These are phyloP conservation scores for Pipistrellus kuhlii DNA, from an alignment of 2,797 vertebrate genomes.

Conservation along the genomic window DNA sequence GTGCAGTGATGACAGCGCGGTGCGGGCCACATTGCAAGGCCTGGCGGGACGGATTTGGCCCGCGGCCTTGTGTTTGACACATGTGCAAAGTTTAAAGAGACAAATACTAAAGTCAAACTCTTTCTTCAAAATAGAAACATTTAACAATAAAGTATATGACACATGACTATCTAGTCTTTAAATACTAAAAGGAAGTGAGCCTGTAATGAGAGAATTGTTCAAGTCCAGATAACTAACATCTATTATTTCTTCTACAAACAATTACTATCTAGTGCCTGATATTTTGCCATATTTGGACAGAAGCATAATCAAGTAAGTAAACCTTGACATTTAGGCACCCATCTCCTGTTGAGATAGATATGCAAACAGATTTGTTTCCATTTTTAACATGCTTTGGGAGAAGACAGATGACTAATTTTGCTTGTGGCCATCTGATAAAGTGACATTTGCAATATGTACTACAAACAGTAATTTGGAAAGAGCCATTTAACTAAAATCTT, in stretches of 20 bases:
- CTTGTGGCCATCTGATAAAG: neutral
- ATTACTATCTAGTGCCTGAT: neutral
- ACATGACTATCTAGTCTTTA: neutral
- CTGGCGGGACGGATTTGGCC: too few relatives aligned
- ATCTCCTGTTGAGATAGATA: neutral
- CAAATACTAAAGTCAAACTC: neutral
- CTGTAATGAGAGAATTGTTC: neutral
- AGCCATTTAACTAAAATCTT: neutral
- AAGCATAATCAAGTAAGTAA: neutral
- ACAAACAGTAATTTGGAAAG: constrained; percentile 32
- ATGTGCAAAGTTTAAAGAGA: too few relatives aligned
- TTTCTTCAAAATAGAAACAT: neutral
- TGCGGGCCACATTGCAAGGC: too few relatives aligned
- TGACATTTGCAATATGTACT: neutral
- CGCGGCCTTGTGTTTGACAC: too few relatives aligned
- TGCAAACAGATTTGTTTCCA: neutral
- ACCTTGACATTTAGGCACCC: neutral
- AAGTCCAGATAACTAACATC: neutral
- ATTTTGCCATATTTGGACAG: neutral
- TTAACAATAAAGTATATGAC: neutral
- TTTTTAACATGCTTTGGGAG: neutral
- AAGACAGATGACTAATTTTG: constrained; percentile 13
- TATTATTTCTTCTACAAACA: neutral
- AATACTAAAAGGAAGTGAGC: neutral
- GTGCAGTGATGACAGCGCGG: too few relatives aligned